Base-by-base conservation (phyloP, 2,888 invertebrate genomes). In the Pocota personata region DNA sequence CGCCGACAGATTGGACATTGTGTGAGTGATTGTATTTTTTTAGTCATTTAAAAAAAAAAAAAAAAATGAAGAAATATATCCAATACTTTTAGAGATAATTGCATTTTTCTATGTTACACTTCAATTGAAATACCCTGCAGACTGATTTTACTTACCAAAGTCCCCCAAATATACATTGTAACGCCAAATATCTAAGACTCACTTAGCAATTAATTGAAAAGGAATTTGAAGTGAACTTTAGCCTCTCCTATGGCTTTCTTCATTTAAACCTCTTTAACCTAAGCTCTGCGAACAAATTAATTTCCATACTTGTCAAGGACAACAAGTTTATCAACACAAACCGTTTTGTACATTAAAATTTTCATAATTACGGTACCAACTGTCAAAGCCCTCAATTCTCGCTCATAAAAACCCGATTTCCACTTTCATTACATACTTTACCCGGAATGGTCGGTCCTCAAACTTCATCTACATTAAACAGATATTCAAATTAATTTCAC, bases 401-500 rank as follows among this genome's bases (percentile, higher is more conserved):
- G 30, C 12, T 21, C 55, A 55, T 82, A 76, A 86, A 72, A 72
- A 57, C 57, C 55, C 66, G 76, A 72, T 86, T 76, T 77, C 46
- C 75, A 72, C 60, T 82, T 86, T 72, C 40, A 80, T 62, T 37
- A 57, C 58, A 58, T 48, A 55, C 76, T 76, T 58, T 40, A 10
- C 6, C 43, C 50, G 1, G 35, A 76, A 64, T 21, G 35, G 66
- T 19, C 24, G 37, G 32, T 62, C 64, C 62, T 43, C 35, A 57
- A 82, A 66, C 76, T 77, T 86, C 72, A 72, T 86, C 86, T 77
- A 77, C 76, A 82, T 86, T 83, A 82, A 86, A 77, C 71, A 67
- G 82, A 82, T 82, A 82, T 86, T 86, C 77, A 86, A 86, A 82
- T 86, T 82, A 86, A 82, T 82, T 86, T 76, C 71, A 60, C 55